phyloP scores from a whole-genome alignment of 2,797 vertebrate species.

The Morelia viridis region DNA sequence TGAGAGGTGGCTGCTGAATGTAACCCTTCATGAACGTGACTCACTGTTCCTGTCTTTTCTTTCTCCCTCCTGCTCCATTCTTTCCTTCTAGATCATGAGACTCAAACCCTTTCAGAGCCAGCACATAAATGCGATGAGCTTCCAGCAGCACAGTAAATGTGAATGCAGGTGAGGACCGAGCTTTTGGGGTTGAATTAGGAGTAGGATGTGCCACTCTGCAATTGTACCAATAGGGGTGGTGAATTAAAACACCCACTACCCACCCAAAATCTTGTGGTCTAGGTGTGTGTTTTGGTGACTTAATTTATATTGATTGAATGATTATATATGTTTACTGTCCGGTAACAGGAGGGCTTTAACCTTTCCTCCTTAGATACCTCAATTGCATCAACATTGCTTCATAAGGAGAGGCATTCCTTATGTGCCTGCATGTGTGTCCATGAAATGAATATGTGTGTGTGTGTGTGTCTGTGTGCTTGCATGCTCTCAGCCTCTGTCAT shows the following conservation, averaged over 20 bases:
- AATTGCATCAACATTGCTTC: background rate
- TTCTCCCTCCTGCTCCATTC: conserved; percentile 36
- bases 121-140: conserved; percentile 90
- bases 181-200: conserved; percentile 43
- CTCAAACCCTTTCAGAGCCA: conserved; percentile 86
- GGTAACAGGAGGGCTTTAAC: background rate
- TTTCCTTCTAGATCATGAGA: conserved; percentile 88
- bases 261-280: background rate
- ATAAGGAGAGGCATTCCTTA: background rate
- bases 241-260: background rate
- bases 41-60: conserved; percentile 1
- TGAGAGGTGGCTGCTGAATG: background rate
- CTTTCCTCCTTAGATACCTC: background rate
- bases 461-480: background rate
- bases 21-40: background rate
- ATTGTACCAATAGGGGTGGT: background rate
- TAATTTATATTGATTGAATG: background rate
- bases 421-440: background rate
- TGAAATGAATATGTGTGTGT: background rate
- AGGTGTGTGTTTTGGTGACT: background rate
- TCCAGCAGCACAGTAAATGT: conserved; percentile 95
- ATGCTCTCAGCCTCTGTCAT: background rate
- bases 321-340: background rate
- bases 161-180: conserved; percentile 91
- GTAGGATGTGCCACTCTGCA: conserved; percentile 4